phyloP scores from a whole-genome alignment of 2,888 invertebrate genomes.

The Acrocyrtus sp. region DNA sequence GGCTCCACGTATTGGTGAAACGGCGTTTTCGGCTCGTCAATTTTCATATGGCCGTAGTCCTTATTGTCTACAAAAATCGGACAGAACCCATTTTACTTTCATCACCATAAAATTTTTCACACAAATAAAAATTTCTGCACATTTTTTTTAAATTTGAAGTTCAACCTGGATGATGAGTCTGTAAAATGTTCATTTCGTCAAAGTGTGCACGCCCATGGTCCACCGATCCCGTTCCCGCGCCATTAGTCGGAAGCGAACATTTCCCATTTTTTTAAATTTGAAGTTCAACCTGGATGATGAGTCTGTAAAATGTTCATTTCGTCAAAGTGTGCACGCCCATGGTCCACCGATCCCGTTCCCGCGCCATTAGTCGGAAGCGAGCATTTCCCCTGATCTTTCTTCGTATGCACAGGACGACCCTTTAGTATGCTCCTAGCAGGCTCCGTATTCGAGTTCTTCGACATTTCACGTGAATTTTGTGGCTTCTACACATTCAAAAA shows the following conservation, averaged over 20 bases:
- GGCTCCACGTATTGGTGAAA: constrained; percentile 29
- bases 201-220: constrained; percentile 34
- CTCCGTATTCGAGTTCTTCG: constrained; percentile 45
- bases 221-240: not conserved
- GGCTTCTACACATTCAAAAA: too few species aligned
- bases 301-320: constrained; percentile 50
- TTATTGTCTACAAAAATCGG: constrained; percentile 32
- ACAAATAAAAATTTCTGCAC: not conserved
- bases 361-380: constrained; percentile 14
- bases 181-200: constrained; percentile 49
- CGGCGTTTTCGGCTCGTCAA: constrained; percentile 51
- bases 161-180: constrained; percentile 47
- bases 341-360: not conserved
- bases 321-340: constrained; percentile 40
- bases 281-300: constrained; percentile 37
- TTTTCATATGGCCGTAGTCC: constrained; percentile 49
- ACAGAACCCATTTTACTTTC: not conserved
- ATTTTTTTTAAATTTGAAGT: not conserved
- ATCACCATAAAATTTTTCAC: not conserved
- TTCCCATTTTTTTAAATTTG: constrained; percentile 11
- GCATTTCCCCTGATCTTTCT: constrained; percentile 23
- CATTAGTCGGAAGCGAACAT: constrained; percentile 21
- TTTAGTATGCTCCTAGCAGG: constrained; percentile 21
- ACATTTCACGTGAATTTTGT: too few species aligned
- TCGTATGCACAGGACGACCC: constrained; percentile 1